Conservation (phyloP, 2,888 invertebrate species). For the Acronicta psi region DNA sequence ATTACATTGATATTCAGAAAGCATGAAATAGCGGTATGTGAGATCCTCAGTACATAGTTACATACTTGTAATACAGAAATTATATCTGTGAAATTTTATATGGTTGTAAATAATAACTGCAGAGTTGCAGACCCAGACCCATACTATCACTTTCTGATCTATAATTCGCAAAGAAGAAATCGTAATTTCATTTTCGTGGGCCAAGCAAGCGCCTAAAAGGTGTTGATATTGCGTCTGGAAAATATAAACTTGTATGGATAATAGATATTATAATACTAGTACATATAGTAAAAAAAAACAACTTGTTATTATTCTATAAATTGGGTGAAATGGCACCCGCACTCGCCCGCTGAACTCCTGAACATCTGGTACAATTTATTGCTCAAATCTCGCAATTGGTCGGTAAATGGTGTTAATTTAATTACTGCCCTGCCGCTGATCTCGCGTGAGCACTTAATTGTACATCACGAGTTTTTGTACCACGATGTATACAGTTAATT, state of each 20-base stretch:
- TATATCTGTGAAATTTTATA: slow-evolving; percentile 23
- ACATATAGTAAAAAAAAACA: no score
- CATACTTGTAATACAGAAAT: slow-evolving; percentile 12
- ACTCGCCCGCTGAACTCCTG: slow-evolving; percentile 51
- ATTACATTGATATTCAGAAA: slow-evolving; percentile 44
- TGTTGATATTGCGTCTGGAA: no score
- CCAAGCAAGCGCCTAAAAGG: no score
- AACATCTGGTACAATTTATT: slow-evolving; percentile 76
- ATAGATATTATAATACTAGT: no score
- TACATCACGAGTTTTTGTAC: slow-evolving; percentile 33
- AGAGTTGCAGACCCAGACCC: no score
- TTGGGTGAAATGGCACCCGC: slow-evolving; percentile 58
- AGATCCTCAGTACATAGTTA: background rate
- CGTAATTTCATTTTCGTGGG: no score
- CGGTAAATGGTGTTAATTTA: slow-evolving; percentile 83
- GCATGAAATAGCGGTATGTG: slow-evolving; percentile 42
- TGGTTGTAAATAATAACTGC: slow-evolving; percentile 6
- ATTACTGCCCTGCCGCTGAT: slow-evolving; percentile 70
- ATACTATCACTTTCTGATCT: no score
- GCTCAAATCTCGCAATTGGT: slow-evolving; percentile 84
- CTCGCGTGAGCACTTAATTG: slow-evolving; percentile 66
- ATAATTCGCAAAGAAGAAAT: no score
- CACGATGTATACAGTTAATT: slow-evolving; percentile 60
- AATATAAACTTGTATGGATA: no score
- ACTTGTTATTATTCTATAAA: slow-evolving; percentile 56